These are phyloP conservation scores for Alloscopus bannaensis DNA, from an alignment of 2,888 invertebrate genomes.

Conservation along the genomic window DNA sequence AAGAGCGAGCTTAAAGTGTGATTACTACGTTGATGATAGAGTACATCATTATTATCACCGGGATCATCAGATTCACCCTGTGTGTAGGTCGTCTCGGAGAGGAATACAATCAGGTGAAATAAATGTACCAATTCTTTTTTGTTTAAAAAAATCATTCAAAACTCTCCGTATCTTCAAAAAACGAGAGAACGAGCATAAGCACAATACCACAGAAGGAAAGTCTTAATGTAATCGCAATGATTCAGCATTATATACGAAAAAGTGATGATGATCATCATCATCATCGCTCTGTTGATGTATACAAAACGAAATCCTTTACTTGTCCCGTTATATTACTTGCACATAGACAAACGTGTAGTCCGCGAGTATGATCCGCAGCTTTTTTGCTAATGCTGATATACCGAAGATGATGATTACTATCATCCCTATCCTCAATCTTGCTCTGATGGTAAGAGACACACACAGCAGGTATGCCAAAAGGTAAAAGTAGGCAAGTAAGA, in stretches of 20 bases:
- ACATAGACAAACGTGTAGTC: neutral
- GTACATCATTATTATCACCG: neutral
- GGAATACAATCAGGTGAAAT: conserved; percentile 6
- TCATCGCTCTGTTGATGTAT: neutral
- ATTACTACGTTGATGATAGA: too few species aligned
- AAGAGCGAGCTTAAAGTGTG: too few species aligned
- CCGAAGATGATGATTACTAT: conserved; percentile 4
- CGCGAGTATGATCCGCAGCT: conserved; percentile 1
- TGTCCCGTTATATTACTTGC: conserved; percentile 19
- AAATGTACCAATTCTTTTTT: conserved; percentile 2
- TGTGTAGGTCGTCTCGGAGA: too few species aligned
- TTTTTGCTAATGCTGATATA: conserved; percentile 7
- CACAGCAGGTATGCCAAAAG: conserved; percentile 42
- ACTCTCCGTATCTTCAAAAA: too few species aligned
- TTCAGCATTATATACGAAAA: too few species aligned
- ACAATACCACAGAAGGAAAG: too few species aligned
- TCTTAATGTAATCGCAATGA: conserved; percentile 6
- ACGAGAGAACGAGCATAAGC: too few species aligned
- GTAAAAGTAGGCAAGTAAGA: conserved; percentile 28
- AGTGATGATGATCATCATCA: conserved; percentile 15
- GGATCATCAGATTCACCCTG: too few species aligned
- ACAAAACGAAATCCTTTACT: neutral
- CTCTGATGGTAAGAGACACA: conserved; percentile 14
- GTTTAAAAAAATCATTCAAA: too few species aligned
- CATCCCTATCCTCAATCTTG: conserved; percentile 19